Base-by-base conservation (phyloP, 2,888 invertebrate genomes). In the Andricus curvator region DNA sequence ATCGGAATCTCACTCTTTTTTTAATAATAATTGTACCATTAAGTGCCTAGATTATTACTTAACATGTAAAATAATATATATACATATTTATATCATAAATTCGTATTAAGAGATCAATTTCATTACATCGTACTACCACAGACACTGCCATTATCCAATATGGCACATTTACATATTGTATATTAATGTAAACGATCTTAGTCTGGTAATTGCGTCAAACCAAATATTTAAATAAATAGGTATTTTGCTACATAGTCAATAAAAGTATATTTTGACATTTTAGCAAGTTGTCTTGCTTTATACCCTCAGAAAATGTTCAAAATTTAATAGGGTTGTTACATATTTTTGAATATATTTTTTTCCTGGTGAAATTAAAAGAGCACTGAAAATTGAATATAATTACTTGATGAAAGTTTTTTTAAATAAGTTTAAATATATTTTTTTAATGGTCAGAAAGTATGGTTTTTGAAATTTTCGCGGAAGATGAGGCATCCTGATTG, bases 171-270 rank as follows among this genome's bases (percentile, higher is more conserved):
- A 88, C 88, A 90, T 89, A 91, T 89, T 92, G 92, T 92, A 91
- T 90, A 92, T 91, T 92, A 91, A 89, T 88, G 88, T 88, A 88
- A 85, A 89, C 85, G 88, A 89, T 87, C 83, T 88, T 90, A 92
- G 90, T 89, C 87, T 89, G 86, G 88, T 90, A 82, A 90, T 88
- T 86, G 86, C 87, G 89, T 89, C 89, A 91, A 88, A 88, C 92
- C 92, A 92, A 92, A 92, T 92, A 92, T 92, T 92, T 91, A 92
- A 92, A 89, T 91, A 86, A 86, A 89, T 91, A 91, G 88, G 89
- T 91, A 90, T 91, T 92, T 91, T 91, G 91, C 91, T 92, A 91
- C 91, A 88, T 92, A 92, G 90, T 89, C 90, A 90, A 90, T 91
- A 90, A 91, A 91, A 89, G 89, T 88, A 87, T 88, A 89, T 88